Conservation (phyloP, 2,888 invertebrate genomes). For the Alloscopus bannaensis region DNA sequence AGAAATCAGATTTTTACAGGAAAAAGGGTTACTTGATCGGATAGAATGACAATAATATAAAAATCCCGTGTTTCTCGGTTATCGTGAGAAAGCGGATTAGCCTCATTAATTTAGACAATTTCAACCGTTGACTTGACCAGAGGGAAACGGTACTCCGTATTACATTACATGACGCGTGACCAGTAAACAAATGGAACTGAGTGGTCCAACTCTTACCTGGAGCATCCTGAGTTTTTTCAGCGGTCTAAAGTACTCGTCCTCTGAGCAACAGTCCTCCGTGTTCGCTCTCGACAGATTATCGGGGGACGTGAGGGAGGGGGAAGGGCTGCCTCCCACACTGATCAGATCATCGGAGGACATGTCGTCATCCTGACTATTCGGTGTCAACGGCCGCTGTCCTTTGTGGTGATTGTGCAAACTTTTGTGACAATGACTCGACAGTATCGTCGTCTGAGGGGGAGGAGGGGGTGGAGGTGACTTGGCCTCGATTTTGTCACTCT, state of each 20-base stretch:
- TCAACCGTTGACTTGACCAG: too few relatives aligned
- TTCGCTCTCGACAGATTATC: constrained; percentile 70
- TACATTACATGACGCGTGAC: too few relatives aligned
- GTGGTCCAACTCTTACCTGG: constrained; percentile 77
- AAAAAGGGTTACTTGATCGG: too few relatives aligned
- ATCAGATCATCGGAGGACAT: constrained; percentile 73
- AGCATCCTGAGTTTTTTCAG: constrained; percentile 87
- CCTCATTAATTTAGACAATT: too few relatives aligned
- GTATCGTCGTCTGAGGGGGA: constrained; percentile 47
- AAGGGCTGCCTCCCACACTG: constrained; percentile 73
- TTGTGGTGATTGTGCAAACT: constrained; percentile 58
- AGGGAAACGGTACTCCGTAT: too few relatives aligned
- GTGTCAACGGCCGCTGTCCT: constrained; percentile 68
- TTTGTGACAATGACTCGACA: constrained; percentile 60
- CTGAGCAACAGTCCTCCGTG: constrained; percentile 73
- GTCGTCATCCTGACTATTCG: constrained; percentile 71
- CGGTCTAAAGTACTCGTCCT: constrained; percentile 88
- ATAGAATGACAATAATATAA: too few relatives aligned
- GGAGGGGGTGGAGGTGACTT: constrained; percentile 65
- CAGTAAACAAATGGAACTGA: too few relatives aligned
- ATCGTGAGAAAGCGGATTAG: too few relatives aligned
- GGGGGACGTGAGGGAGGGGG: constrained; percentile 71
- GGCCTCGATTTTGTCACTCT: constrained; percentile 72
- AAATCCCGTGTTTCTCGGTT: too few relatives aligned
- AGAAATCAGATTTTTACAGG: too few relatives aligned